A percentile compares a stretch with the other conserved stretches of the same genome.
These are phyloP conservation scores for Coptotermes formosanus DNA, from an alignment of 1,140 invertebrate species.

Conservation along the genomic window DNA sequence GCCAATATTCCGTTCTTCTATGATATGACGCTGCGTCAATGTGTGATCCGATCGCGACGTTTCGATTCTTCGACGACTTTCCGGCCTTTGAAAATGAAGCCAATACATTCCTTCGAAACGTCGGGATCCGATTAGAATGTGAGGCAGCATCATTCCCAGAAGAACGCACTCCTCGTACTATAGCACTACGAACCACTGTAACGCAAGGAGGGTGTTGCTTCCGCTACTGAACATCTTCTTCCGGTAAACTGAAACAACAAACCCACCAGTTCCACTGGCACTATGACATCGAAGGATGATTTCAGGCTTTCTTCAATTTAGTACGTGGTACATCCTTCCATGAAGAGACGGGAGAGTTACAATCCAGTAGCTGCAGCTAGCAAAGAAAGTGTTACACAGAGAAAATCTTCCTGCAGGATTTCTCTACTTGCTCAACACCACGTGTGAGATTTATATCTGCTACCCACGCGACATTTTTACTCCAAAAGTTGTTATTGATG, in stretches of 20 bases:
- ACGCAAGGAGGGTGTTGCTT: too few relatives aligned
- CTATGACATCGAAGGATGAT: background rate
- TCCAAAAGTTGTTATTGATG: slow-evolving; percentile 37
- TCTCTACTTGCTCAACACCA: slow-evolving; percentile 22
- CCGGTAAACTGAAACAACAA: background rate
- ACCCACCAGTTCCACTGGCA: background rate
- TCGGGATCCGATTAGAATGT: too few relatives aligned
- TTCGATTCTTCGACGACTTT: too few relatives aligned
- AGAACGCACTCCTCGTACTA: too few relatives aligned
- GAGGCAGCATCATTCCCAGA: too few relatives aligned
- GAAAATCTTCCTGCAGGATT: slow-evolving; percentile 18
- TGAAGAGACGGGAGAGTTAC: background rate
- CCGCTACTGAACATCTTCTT: too few relatives aligned
- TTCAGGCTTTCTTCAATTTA: background rate
- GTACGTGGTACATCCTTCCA: slow-evolving; percentile 3
- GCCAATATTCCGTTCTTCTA: too few relatives aligned
- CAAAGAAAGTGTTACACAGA: slow-evolving; percentile 16
- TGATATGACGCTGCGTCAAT: too few relatives aligned
- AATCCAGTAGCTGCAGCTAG: background rate
- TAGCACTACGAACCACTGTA: too few relatives aligned
- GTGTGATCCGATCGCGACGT: too few relatives aligned
- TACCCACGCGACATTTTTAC: slow-evolving; percentile 36
- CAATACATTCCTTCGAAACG: too few relatives aligned
- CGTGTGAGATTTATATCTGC: slow-evolving; percentile 36
- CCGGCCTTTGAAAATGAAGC: too few relatives aligned